These are phyloP conservation scores for Notoglanidium macrostoma DNA, from an alignment of 2,797 vertebrate species.

Conservation along the genomic window DNA sequence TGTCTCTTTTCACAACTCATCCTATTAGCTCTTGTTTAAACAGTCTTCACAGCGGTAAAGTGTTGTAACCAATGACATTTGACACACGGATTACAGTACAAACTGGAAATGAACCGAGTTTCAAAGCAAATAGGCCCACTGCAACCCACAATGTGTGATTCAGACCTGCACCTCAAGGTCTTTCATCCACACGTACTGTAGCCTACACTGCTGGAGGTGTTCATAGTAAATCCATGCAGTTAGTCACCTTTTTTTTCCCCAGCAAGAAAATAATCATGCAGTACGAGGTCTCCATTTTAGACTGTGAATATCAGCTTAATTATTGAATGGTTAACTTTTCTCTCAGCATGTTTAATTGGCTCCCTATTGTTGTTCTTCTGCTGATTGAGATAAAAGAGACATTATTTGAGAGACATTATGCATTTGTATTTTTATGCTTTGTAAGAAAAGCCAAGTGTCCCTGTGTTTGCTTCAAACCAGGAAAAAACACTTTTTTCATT, in stretches of 20 bases:
- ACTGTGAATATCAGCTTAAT: neutral
- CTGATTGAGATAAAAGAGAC: neutral
- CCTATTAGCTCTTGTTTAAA: constrained; percentile 10
- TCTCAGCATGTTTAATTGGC: constrained; percentile 18
- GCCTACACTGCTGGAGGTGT: constrained; percentile 52
- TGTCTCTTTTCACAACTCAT: neutral
- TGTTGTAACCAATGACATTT: constrained; percentile 1
- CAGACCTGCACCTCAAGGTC: constrained; percentile 59
- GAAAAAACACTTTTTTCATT: neutral
- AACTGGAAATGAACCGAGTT: constrained; percentile 3
- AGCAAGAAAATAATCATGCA: neutral
- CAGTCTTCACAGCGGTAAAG: neutral
- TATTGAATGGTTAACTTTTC: constrained; percentile 15
- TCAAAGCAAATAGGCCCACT: constrained; percentile 49
- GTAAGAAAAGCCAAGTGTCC: neutral
- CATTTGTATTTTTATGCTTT: neutral
- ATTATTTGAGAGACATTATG: neutral
- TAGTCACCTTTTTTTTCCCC: neutral
- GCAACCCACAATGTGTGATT: constrained; percentile 62
- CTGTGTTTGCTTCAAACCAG: neutral
- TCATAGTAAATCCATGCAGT: constrained; percentile 17
- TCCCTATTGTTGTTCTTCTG: neutral
- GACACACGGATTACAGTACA: neutral
- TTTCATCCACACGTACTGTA: constrained; percentile 36
- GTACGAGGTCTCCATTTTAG: neutral